A percentile compares a stretch with the other conserved stretches of the same genome.
These are phyloP conservation scores for Microctonus hyperodae DNA, from an alignment of 2,888 invertebrate species.

Conservation along the genomic window DNA sequence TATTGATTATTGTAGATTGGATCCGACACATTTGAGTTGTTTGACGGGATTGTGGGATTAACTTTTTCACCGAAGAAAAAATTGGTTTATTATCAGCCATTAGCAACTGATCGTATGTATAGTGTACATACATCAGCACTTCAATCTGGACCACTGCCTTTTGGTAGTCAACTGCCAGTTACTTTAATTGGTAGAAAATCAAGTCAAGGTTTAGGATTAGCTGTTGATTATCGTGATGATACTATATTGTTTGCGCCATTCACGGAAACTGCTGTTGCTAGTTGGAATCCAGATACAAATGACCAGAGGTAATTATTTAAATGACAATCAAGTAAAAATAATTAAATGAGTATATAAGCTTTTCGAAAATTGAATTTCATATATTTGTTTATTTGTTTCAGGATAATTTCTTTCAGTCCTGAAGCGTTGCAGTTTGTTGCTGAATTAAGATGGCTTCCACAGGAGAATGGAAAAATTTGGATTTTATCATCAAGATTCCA, in stretches of 20 bases:
- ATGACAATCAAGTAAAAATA: neutral
- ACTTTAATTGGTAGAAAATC: slow-evolving; percentile 83
- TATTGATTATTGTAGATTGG: slow-evolving; percentile 65
- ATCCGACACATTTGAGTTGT: slow-evolving; percentile 72
- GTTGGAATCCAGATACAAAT: slow-evolving; percentile 79
- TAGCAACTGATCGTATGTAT: slow-evolving; percentile 79
- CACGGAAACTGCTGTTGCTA: slow-evolving; percentile 80
- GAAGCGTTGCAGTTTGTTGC: slow-evolving; percentile 80
- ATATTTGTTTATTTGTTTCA: slow-evolving; percentile 54
- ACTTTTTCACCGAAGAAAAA: slow-evolving; percentile 72
- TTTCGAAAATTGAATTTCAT: slow-evolving; percentile 4
- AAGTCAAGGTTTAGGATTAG: slow-evolving; percentile 80
- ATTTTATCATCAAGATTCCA: slow-evolving; percentile 79
- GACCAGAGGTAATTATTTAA: slow-evolving; percentile 69
- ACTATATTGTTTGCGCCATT: slow-evolving; percentile 81
- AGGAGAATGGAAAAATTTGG: slow-evolving; percentile 78
- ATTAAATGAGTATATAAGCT: neutral
- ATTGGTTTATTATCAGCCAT: slow-evolving; percentile 74
- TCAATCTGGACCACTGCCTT: slow-evolving; percentile 75
- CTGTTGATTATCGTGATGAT: slow-evolving; percentile 76
- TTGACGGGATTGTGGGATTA: slow-evolving; percentile 78
- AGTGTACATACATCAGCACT: slow-evolving; percentile 79
- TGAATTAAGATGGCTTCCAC: slow-evolving; percentile 74
- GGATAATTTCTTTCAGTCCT: slow-evolving; percentile 76
- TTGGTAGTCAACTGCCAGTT: slow-evolving; percentile 76